phyloP scores from a whole-genome alignment of 1,140 invertebrate genomes.

The Zaprionus capensis region DNA sequence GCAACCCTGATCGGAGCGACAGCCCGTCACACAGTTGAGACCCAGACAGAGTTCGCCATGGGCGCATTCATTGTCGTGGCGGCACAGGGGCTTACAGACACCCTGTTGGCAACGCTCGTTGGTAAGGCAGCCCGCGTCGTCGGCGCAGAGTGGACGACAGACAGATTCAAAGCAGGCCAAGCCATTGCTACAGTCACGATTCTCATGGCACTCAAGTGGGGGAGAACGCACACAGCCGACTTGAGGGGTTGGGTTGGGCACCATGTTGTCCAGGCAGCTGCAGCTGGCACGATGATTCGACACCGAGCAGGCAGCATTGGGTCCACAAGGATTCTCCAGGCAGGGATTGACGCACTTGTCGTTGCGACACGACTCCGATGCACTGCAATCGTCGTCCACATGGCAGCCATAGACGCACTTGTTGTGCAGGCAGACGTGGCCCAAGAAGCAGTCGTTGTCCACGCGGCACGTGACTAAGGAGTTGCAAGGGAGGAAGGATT shows the following conservation, averaged over 20 bases:
- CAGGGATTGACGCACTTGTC: slow-evolving; percentile 94
- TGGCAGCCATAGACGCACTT: slow-evolving; percentile 94
- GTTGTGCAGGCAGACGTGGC: slow-evolving; percentile 94
- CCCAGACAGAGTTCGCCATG: slow-evolving; percentile 93
- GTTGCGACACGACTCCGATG: slow-evolving; percentile 91
- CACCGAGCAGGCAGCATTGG: slow-evolving; percentile 92
- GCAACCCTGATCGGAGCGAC: slow-evolving; percentile 92
- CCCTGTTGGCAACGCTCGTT: slow-evolving; percentile 91
- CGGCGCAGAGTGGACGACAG: slow-evolving; percentile 91
- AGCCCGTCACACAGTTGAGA: slow-evolving; percentile 91
- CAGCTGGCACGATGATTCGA: slow-evolving; percentile 93
- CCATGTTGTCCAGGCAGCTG: slow-evolving; percentile 90
- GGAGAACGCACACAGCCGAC: slow-evolving; percentile 92
- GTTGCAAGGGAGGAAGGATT: background rate
- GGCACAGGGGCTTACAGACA: slow-evolving; percentile 90
- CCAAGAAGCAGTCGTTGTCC: slow-evolving; percentile 95
- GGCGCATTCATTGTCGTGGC: slow-evolving; percentile 91
- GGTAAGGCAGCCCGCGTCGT: slow-evolving; percentile 89
- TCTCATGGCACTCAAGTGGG: slow-evolving; percentile 88
- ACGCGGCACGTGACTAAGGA: slow-evolving; percentile 91
- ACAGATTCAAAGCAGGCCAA: slow-evolving; percentile 89
- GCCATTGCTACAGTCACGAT: slow-evolving; percentile 89
- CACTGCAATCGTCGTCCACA: slow-evolving; percentile 93
- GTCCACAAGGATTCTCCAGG: slow-evolving; percentile 90
- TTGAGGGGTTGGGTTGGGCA: slow-evolving; percentile 92